Conservation (phyloP, 2,113 vertebrate species). For the Coptodon rendalli region DNA sequence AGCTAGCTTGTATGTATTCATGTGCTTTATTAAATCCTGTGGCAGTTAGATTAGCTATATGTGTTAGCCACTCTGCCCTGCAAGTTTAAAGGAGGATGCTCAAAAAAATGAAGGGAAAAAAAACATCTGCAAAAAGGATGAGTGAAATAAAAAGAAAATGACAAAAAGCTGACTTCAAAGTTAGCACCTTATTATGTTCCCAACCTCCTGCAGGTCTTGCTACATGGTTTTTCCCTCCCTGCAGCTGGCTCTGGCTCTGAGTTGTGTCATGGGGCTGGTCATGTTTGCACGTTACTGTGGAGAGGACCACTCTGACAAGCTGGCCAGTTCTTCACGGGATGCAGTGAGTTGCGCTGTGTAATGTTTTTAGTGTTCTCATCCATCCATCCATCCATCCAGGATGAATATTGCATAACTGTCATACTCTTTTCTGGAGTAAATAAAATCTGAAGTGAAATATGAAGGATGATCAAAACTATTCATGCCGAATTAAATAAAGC, state of each 20-base stretch:
- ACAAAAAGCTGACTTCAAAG: not conserved
- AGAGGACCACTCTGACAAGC: slow-evolving; percentile 53
- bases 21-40: not conserved
- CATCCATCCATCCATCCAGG: not conserved
- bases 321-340: slow-evolving; percentile 61
- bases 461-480: not conserved
- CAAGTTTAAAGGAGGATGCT: not conserved
- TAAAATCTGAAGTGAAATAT: not conserved
- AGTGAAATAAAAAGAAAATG: not conserved
- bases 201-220: slow-evolving; percentile 77
- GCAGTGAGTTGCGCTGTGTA: slow-evolving; percentile 59
- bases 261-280: slow-evolving; percentile 87
- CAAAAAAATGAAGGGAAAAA: not conserved
- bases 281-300: slow-evolving; percentile 84
- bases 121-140: not conserved
- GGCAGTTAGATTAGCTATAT: not conserved
- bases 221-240: slow-evolving; percentile 91
- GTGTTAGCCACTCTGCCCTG: not conserved
- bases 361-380: not conserved
- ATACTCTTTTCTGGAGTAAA: not conserved
- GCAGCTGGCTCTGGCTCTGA: slow-evolving; percentile 82
- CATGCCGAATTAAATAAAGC: not conserved
- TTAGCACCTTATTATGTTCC: not conserved
- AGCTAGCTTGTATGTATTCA: not conserved
- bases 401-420: not conserved